Evolutionary conservation across 2,888 invertebrate genomes (phyloP), one percentile per base, ranked within the genome.

Genomic region (Andrena flavipes): DNA sequence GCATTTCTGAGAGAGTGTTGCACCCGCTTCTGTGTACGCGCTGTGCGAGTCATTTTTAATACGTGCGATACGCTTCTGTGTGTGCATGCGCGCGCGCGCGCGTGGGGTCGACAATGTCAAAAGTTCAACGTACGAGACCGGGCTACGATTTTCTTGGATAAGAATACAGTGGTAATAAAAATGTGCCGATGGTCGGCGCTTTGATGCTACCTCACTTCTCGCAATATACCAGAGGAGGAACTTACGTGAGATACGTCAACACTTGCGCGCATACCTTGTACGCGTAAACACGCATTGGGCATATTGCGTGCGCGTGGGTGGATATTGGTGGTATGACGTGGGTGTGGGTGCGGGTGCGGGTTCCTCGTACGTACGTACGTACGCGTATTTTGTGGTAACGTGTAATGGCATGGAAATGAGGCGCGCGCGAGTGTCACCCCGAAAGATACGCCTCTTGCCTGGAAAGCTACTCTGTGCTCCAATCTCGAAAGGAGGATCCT

Each of bases 351-450:
- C 56, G 73, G n/a, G 56, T 56, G 23, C 48, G 65, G 54, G 67
- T 74, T 33, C 13, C 8, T 56, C 29, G 80, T 71, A 80, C 80
- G 76, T 80, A 65, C 13, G 59, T 64, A 69, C 71, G 71, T 72
- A 65, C 65, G 62, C 30, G 63, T 71, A 67, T 71, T 63, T 72
- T 49, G 80, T 82, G 75, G 75, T 67, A 76, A 75, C 80, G 71
- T 68, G 75, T 56, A 71, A 80, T 71, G 81, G 59, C 67, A 80
- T 80, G 82, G 82, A 80, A 80, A 80, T 80, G 82, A 82, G 56
- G 76, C 81, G 75, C 63, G 71, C 71, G 82, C 82, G 74, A 70
- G 74, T 82, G 80, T 82, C 76, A 72, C 51, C 69, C 70, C 70
- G 26, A 80, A 80, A 80, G 80, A 82, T 71, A 80, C 82, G 82